phyloP scores from a whole-genome alignment of 64 coral and sea anemone species.

The Pocillopora damicornis region DNA sequence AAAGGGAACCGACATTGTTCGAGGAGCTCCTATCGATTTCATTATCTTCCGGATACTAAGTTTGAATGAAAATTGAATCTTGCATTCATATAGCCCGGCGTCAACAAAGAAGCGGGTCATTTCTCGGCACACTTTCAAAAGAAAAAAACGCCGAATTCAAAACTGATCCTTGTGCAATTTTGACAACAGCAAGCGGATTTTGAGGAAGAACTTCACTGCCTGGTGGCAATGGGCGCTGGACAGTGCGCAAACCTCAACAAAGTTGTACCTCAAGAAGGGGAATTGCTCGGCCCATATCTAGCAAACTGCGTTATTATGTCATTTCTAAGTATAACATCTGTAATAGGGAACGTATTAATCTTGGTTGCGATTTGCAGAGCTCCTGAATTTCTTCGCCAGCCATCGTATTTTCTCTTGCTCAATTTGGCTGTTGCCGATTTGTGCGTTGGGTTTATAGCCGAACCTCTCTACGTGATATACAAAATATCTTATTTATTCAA shows the following conservation, averaged over 20 bases:
- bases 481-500: slow-evolving; percentile 18
- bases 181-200: neutral
- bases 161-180: no score
- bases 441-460: slow-evolving; percentile 11
- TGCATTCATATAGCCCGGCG: no score
- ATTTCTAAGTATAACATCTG: slow-evolving; percentile 21
- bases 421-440: slow-evolving; percentile 28
- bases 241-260: slow-evolving; percentile 6
- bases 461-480: slow-evolving; percentile 14
- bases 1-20: no score
- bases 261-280: slow-evolving; percentile 9
- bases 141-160: no score
- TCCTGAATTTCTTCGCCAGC: slow-evolving; percentile 22
- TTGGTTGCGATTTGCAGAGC: slow-evolving; percentile 20
- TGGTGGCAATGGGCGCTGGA: neutral
- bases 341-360: slow-evolving; percentile 23
- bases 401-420: slow-evolving; percentile 14
- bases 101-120: no score
- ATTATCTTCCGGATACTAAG: no score
- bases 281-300: neutral
- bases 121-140: no score
- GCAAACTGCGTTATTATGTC: slow-evolving; percentile 17
- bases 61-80: no score
- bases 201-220: neutral
- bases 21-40: no score